Evolutionary conservation across 2,888 invertebrate genomes (phyloP).

Genomic region (Periphyllus acericola): DNA sequence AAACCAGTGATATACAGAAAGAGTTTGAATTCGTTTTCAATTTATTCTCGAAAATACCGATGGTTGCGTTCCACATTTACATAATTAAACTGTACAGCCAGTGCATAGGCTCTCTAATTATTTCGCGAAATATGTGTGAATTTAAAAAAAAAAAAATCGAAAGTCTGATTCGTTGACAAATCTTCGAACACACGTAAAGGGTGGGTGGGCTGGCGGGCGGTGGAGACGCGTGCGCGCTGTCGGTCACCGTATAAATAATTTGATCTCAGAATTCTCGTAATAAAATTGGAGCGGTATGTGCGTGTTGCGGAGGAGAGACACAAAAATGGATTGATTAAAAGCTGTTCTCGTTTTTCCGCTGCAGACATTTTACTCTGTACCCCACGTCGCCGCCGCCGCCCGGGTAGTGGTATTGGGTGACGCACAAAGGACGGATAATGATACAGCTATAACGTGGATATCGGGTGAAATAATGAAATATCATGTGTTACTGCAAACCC

Average conservation of each 20-base stretch:
- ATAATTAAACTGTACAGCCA: no score
- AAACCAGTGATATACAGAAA: no score
- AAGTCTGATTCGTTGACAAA: no score
- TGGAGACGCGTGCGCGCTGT: no score
- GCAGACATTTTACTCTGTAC: conserved; percentile 25
- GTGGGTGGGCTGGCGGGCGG: no score
- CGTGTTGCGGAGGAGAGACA: neutral
- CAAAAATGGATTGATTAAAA: conserved; percentile 60
- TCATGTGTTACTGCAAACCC: conserved; percentile 57
- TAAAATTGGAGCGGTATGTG: neutral
- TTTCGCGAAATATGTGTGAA: no score
- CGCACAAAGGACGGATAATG: conserved; percentile 46
- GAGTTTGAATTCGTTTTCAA: no score
- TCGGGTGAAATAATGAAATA: conserved; percentile 62
- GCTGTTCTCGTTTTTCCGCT: conserved; percentile 49
- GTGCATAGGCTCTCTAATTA: no score
- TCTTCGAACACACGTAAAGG: no score
- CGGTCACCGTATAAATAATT: neutral
- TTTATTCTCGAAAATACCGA: no score
- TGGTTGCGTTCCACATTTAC: no score
- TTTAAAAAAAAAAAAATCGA: no score
- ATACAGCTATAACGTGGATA: conserved; percentile 44
- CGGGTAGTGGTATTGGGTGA: conserved; percentile 43
- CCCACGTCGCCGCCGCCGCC: neutral
- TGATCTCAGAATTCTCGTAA: neutral